These are phyloP conservation scores for Terrapene triunguis DNA, from an alignment of 2,113 vertebrate genomes.

Conservation along the genomic window DNA sequence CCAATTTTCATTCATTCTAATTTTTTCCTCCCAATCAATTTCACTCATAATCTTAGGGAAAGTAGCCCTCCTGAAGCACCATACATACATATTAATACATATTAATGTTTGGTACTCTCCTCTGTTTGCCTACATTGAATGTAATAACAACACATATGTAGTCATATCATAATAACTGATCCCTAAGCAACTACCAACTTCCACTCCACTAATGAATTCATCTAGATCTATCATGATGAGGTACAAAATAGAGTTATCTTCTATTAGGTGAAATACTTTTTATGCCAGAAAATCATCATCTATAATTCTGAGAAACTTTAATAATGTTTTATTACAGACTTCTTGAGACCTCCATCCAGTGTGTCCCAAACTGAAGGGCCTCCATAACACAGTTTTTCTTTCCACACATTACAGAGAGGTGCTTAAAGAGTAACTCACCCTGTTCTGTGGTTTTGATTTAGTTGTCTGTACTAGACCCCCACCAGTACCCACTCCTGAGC, in stretches of 20 bases:
- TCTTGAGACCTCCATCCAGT: too few relatives aligned
- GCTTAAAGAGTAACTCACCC: too few relatives aligned
- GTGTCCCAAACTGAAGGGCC: too few relatives aligned
- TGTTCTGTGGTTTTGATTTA: too few relatives aligned
- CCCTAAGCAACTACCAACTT: background rate
- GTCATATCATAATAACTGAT: background rate
- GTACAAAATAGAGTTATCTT: background rate
- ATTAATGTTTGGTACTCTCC: background rate
- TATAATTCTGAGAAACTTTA: too few relatives aligned
- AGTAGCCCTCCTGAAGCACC: background rate
- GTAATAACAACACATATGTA: background rate
- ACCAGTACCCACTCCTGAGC: too few relatives aligned
- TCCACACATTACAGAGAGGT: too few relatives aligned
- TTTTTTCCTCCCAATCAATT: background rate
- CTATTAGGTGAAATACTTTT: background rate
- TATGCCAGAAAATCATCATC: too few relatives aligned
- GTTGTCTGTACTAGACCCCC: too few relatives aligned
- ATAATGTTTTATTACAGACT: too few relatives aligned
- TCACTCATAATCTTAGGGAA: background rate
- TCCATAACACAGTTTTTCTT: too few relatives aligned
- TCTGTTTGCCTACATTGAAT: background rate
- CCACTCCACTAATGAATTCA: background rate
- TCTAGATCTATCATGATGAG: background rate
- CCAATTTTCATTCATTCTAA: background rate
- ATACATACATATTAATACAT: background rate